Evolutionary conservation across 2,888 invertebrate genomes (phyloP).

Genomic region (Heliconius hortense): DNA sequence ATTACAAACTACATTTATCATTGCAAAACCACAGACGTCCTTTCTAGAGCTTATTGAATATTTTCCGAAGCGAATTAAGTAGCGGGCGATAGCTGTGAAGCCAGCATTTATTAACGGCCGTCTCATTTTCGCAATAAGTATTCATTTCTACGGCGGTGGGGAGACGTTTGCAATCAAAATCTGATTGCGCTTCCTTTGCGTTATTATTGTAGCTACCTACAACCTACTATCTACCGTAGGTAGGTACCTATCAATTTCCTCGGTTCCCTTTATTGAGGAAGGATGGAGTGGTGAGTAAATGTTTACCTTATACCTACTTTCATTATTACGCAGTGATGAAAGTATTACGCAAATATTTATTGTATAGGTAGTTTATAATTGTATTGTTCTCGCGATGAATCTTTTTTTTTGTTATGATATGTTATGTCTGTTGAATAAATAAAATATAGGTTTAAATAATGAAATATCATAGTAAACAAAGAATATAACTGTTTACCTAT

Average conservation of each 20-base stretch:
- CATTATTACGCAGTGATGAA: conserved; percentile 22
- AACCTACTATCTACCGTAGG: too few species aligned
- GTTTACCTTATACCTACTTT: conserved; percentile 30
- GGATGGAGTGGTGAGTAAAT: conserved; percentile 38
- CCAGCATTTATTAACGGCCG: conserved; percentile 71
- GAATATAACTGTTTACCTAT: too few species aligned
- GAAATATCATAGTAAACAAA: too few species aligned
- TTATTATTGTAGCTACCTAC: conserved; percentile 64
- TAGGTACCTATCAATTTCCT: conserved; percentile 60
- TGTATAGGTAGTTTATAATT: conserved; percentile 13
- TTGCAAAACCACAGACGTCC: conserved; percentile 33
- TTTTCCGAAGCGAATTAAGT: conserved; percentile 75
- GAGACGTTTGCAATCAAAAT: conserved; percentile 68
- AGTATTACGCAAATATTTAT: conserved; percentile 17
- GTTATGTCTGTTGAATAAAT: too few species aligned
- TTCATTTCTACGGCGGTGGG: conserved; percentile 63
- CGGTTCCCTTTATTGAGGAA: conserved; percentile 59
- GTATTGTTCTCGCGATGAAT: conserved; percentile 2
- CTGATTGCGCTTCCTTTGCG: conserved; percentile 77
- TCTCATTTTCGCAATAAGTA: conserved; percentile 79
- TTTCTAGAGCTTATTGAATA: conserved; percentile 73
- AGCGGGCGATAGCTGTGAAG: conserved; percentile 65
- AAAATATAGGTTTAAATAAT: too few species aligned
- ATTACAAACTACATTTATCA: not conserved
- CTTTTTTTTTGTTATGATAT: not conserved